Conservation (phyloP, 2,888 invertebrate genomes). For the Pherbina coryleti region DNA sequence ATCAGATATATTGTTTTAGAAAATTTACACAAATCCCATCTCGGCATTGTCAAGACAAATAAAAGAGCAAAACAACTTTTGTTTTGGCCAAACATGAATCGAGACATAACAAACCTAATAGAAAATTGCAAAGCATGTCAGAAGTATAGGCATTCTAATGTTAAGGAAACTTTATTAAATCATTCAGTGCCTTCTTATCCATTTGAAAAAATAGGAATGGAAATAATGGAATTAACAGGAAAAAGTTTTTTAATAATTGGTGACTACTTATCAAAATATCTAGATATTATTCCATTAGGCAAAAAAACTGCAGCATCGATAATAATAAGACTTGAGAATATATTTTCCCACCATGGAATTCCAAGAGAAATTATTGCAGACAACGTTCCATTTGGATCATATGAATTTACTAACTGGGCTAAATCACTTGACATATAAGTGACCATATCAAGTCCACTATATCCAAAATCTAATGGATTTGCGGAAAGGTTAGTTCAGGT, state of each 20-base stretch:
- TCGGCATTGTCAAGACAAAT: slow-evolving; percentile 54
- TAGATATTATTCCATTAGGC: no score
- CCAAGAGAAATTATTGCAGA: no score
- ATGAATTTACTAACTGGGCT: no score
- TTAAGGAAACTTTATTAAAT: slow-evolving; percentile 41
- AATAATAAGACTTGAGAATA: no score
- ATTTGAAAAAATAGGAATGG: no score
- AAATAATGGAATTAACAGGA: slow-evolving; percentile 53
- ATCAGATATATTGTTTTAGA: slow-evolving; percentile 44
- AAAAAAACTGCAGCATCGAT: no score
- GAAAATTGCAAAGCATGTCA: slow-evolving; percentile 42
- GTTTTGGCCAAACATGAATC: slow-evolving; percentile 44
- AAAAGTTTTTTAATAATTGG: slow-evolving; percentile 39
- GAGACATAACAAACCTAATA: slow-evolving; percentile 47
- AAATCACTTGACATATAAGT: no score
- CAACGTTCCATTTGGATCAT: no score
- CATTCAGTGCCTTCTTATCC: slow-evolving; percentile 40
- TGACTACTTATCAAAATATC: slow-evolving; percentile 47
- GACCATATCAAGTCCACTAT: no score
- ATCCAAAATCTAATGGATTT: no score
- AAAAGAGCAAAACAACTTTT: slow-evolving; percentile 48
- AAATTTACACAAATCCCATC: slow-evolving; percentile 51
- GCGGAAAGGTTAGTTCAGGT: no score
- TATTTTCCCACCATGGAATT: no score
- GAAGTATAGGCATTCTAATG: slow-evolving; percentile 36